Conservation (phyloP, 2,113 vertebrate genomes). For the Eudyptes chrysolophus region DNA sequence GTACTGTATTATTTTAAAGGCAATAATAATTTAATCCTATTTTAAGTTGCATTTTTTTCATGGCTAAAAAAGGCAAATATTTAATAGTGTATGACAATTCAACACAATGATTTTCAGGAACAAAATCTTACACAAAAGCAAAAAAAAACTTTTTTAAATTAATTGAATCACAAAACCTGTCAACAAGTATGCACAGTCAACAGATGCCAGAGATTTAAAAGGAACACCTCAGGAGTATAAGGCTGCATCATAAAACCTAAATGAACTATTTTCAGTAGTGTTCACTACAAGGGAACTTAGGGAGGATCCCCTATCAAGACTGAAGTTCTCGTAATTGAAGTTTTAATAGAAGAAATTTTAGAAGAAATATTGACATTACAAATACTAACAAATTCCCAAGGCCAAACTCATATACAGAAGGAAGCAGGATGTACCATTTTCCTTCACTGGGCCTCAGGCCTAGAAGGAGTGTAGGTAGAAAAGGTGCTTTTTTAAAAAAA, state of each 20-base stretch:
- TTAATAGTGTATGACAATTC: background rate
- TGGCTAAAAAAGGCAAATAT: background rate
- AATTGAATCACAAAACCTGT: background rate
- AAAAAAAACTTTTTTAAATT: accelerated
- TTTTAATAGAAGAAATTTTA: background rate
- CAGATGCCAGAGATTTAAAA: background rate
- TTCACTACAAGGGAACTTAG: background rate
- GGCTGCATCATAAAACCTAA: background rate
- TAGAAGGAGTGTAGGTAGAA: background rate
- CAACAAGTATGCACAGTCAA: background rate
- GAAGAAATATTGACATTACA: background rate
- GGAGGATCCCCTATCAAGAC: background rate
- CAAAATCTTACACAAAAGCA: background rate
- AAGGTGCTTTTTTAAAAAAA: background rate
- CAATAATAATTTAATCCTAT: background rate
- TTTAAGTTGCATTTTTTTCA: background rate
- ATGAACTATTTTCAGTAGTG: background rate
- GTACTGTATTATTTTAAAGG: background rate
- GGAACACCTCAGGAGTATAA: background rate
- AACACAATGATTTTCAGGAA: background rate
- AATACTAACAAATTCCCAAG: background rate
- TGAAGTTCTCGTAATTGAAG: background rate
- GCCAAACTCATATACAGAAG: background rate
- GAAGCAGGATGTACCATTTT: background rate
- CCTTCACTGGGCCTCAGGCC: accelerated